Evolutionary conservation across 2,888 invertebrate species (phyloP).

Genomic region (Ophonus ardosiacus): DNA sequence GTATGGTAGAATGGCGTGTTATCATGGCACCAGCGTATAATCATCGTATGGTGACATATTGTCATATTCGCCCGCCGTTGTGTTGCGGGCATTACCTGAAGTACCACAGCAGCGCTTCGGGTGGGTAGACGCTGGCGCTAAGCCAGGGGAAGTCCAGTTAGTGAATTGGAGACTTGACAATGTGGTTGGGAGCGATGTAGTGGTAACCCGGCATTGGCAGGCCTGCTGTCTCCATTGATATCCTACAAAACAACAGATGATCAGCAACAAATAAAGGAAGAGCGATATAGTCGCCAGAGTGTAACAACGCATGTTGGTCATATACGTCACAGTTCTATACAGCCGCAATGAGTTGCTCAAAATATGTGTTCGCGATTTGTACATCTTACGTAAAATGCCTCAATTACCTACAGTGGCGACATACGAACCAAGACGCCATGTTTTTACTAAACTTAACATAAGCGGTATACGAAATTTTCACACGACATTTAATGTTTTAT

Average conservation of each 20-base stretch:
- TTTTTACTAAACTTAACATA: no score
- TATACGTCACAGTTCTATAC: no score
- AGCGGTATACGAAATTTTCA: no score
- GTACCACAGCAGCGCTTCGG: conserved; percentile 73
- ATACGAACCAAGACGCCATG: no score
- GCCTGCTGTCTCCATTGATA: conserved; percentile 96
- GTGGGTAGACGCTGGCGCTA: conserved; percentile 66
- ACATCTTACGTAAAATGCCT: no score
- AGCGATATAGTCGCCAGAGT: not conserved
- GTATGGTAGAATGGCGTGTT: not conserved
- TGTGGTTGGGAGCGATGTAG: conserved; percentile 94
- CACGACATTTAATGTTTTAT: no score
- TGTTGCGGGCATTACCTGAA: conserved; percentile 68
- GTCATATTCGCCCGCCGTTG: conserved; percentile 67
- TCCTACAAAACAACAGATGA: conserved; percentile 79
- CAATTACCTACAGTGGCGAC: no score
- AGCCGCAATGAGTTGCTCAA: no score
- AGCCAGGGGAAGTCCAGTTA: conserved; percentile 77
- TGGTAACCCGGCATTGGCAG: conserved; percentile 94
- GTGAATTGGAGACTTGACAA: conserved; percentile 94
- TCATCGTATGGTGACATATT: conserved; percentile 71
- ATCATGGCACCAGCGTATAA: not conserved
- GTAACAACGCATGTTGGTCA: no score
- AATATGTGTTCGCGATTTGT: no score
- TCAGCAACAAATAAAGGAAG: not conserved